phyloP scores from a whole-genome alignment of 2,888 invertebrate species.

The Lasioglossum pauxillum region DNA sequence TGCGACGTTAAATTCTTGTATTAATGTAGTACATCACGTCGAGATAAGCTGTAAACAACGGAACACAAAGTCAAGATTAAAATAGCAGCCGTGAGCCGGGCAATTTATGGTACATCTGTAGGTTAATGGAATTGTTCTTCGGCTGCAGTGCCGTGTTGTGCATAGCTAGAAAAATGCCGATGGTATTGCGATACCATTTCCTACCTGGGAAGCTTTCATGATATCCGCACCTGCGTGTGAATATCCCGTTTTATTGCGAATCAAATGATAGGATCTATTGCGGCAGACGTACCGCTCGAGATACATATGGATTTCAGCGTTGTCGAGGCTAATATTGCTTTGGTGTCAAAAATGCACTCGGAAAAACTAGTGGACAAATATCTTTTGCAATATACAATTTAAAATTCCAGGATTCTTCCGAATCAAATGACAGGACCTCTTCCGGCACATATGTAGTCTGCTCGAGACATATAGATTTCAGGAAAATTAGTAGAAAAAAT shows the following conservation, averaged over 20 bases:
- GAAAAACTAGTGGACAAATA: too few relatives aligned
- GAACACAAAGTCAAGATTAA: slow-evolving; percentile 24
- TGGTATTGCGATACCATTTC: neutral
- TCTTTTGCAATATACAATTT: too few relatives aligned
- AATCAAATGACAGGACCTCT: too few relatives aligned
- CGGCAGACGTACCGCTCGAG: neutral
- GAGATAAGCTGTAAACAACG: slow-evolving; percentile 26
- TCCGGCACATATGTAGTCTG: too few relatives aligned
- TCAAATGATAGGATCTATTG: neutral
- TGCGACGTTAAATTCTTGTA: slow-evolving; percentile 25
- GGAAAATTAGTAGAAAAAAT: too few relatives aligned
- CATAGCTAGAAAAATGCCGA: slow-evolving; percentile 14
- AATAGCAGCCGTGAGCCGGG: neutral
- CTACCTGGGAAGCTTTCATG: neutral
- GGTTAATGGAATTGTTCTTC: slow-evolving; percentile 45
- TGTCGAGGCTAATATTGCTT: neutral
- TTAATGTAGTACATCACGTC: slow-evolving; percentile 15
- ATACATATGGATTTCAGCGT: neutral
- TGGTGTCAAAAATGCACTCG: neutral
- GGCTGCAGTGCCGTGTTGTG: neutral
- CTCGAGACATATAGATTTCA: too few relatives aligned
- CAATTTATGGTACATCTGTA: slow-evolving; percentile 28
- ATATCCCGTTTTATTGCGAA: slow-evolving; percentile 13
- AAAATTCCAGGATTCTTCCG: too few relatives aligned
- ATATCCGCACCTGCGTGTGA: slow-evolving; percentile 3